A percentile compares a stretch with the other conserved stretches of the same genome.
These are phyloP conservation scores for Nymphalis urticae DNA, from an alignment of 2,888 invertebrate species.

Conservation along the genomic window DNA sequence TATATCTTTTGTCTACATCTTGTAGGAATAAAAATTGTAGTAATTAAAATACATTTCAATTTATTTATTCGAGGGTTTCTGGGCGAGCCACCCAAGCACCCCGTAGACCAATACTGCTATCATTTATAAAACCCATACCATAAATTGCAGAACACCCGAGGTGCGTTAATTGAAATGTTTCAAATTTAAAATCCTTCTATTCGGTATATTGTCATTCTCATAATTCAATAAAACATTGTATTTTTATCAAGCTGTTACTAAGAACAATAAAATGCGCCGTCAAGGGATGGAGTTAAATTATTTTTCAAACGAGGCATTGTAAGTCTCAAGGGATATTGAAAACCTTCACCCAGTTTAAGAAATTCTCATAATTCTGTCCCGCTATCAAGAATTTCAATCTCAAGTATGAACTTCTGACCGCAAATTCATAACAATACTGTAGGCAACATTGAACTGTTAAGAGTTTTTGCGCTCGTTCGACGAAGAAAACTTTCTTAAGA, in stretches of 20 bases:
- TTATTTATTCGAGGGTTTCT: too few species aligned
- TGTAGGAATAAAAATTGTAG: too few species aligned
- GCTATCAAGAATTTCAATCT: slow-evolving; percentile 19
- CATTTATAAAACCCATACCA: too few species aligned
- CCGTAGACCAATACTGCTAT: too few species aligned
- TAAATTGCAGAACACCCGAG: too few species aligned
- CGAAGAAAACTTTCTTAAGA: slow-evolving; percentile 10
- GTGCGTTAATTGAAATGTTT: too few species aligned
- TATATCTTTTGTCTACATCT: too few species aligned
- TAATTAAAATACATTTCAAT: too few species aligned
- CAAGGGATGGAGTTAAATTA: background rate
- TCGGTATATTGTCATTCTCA: too few species aligned
- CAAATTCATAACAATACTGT: slow-evolving; percentile 18
- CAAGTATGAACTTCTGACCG: slow-evolving; percentile 4
- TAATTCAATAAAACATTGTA: too few species aligned
- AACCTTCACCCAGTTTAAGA: slow-evolving; percentile 18
- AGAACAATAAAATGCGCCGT: background rate
- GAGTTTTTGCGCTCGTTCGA: slow-evolving; percentile 6
- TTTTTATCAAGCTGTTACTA: background rate
- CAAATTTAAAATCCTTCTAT: too few species aligned
- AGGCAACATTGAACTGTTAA: slow-evolving; percentile 13
- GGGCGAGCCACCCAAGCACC: too few species aligned
- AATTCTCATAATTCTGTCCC: slow-evolving; percentile 8
- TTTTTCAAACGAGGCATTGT: background rate
- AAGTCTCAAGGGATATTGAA: background rate